These are phyloP conservation scores for Apeltes quadracus DNA, from an alignment of 2,113 vertebrate genomes.

Conservation along the genomic window DNA sequence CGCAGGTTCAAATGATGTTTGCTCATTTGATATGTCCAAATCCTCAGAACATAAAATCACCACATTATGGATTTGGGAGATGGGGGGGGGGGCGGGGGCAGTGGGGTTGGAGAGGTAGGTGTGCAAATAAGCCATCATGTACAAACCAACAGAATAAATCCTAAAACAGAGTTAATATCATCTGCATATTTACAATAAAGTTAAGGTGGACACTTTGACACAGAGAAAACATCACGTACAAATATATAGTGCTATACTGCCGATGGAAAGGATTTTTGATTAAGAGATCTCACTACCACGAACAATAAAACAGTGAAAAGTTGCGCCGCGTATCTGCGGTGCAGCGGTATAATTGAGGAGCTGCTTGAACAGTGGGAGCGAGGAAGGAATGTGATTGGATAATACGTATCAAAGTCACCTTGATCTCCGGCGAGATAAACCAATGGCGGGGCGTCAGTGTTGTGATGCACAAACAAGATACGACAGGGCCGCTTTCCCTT, in stretches of 20 bases:
- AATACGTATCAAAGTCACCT: conserved; percentile 73
- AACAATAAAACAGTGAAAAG: conserved; percentile 58
- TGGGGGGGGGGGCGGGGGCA: background rate
- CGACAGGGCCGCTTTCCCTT: conserved; percentile 31
- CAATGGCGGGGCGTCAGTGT: conserved; percentile 68
- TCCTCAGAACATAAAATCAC: conserved; percentile 61
- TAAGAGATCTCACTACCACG: conserved; percentile 75
- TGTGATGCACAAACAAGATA: conserved; percentile 57
- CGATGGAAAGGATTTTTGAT: conserved; percentile 69
- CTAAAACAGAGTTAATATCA: conserved; percentile 67
- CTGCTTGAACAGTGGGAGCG: conserved; percentile 58
- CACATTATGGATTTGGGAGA: conserved; percentile 53
- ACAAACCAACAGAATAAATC: conserved; percentile 68
- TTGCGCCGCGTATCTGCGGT: conserved; percentile 54
- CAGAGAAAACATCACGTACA: conserved; percentile 72
- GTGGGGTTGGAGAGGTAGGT: conserved; percentile 74
- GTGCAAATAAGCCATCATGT: conserved; percentile 81
- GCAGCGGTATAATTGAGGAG: conserved; percentile 48
- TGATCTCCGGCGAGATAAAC: conserved; percentile 66
- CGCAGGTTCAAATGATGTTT: conserved; percentile 36
- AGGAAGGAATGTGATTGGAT: conserved; percentile 75
- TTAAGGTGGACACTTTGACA: conserved; percentile 74
- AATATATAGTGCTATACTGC: conserved; percentile 64
- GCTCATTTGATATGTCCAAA: conserved; percentile 62
- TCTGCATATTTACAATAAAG: conserved; percentile 78